These are phyloP conservation scores for Leptosomus discolor DNA, from an alignment of 2,113 vertebrate genomes.

Conservation along the genomic window DNA sequence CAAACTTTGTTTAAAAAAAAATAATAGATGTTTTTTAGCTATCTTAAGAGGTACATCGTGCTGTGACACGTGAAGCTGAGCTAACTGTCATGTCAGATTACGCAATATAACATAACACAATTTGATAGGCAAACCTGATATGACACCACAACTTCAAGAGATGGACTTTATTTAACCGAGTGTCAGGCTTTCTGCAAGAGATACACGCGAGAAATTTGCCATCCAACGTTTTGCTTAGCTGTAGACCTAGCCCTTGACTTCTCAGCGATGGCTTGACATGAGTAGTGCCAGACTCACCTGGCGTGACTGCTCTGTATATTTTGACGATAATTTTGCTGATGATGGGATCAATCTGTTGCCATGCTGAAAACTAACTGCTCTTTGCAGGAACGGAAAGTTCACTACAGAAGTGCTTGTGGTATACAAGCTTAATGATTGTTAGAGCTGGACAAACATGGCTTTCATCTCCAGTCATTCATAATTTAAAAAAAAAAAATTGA, in stretches of 20 bases:
- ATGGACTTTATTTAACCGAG: not conserved
- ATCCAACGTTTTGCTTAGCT: not conserved
- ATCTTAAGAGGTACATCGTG: not conserved
- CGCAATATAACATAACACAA: not conserved
- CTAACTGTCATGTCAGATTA: not conserved
- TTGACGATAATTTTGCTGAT: not conserved
- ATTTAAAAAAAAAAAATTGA: fast-evolving
- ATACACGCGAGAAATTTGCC: not conserved
- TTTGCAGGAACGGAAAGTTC: not conserved
- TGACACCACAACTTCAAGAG: not conserved
- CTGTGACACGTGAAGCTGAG: not conserved
- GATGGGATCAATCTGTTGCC: not conserved
- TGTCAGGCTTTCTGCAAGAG: not conserved
- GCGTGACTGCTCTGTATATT: not conserved
- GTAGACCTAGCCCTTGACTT: not conserved
- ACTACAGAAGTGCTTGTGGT: not conserved
- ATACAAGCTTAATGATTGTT: not conserved
- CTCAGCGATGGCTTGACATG: not conserved
- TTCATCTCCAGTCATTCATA: not conserved
- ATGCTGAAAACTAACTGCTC: not conserved
- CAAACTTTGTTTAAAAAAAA: not conserved
- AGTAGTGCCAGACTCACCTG: not conserved
- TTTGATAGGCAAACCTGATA: not conserved
- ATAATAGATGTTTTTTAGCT: not conserved
- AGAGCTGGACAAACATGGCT: fast-evolving